phyloP scores from a whole-genome alignment of 2,888 invertebrate genomes.

The Eilema griseolum region DNA sequence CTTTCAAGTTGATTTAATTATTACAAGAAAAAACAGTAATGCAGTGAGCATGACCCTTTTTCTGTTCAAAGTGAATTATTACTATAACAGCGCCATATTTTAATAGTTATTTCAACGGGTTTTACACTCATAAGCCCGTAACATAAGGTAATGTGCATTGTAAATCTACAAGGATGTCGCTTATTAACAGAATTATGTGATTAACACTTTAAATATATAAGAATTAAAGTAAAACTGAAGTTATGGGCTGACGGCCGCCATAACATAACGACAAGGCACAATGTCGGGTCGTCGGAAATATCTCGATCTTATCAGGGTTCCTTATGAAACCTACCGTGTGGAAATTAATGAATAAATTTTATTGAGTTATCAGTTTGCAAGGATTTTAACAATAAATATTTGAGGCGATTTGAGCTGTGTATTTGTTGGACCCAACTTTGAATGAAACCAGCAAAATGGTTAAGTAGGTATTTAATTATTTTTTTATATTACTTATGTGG shows the following conservation, averaged over 20 bases:
- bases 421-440: neutral
- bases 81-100: slow-evolving; percentile 39
- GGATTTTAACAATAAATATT: neutral
- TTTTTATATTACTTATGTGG: too few species aligned
- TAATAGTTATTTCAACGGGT: slow-evolving; percentile 48
- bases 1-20: slow-evolving; percentile 25
- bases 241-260: slow-evolving; percentile 38
- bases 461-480: neutral
- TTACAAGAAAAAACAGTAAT: slow-evolving; percentile 42
- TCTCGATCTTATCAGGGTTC: slow-evolving; percentile 24
- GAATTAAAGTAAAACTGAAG: slow-evolving; percentile 39
- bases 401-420: neutral
- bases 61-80: slow-evolving; percentile 38
- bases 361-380: slow-evolving; percentile 15
- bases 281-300: slow-evolving; percentile 30
- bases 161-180: slow-evolving; percentile 47
- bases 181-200: slow-evolving; percentile 53
- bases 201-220: slow-evolving; percentile 47
- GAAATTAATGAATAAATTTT: slow-evolving; percentile 10
- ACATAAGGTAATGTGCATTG: slow-evolving; percentile 50
- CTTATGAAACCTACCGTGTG: slow-evolving; percentile 21
- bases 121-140: slow-evolving; percentile 51
- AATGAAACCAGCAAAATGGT: neutral
- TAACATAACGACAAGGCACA: slow-evolving; percentile 22
- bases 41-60: slow-evolving; percentile 32